These are phyloP conservation scores for Ecliptopera silaceata DNA, from an alignment of 2,888 invertebrate genomes.

Conservation along the genomic window DNA sequence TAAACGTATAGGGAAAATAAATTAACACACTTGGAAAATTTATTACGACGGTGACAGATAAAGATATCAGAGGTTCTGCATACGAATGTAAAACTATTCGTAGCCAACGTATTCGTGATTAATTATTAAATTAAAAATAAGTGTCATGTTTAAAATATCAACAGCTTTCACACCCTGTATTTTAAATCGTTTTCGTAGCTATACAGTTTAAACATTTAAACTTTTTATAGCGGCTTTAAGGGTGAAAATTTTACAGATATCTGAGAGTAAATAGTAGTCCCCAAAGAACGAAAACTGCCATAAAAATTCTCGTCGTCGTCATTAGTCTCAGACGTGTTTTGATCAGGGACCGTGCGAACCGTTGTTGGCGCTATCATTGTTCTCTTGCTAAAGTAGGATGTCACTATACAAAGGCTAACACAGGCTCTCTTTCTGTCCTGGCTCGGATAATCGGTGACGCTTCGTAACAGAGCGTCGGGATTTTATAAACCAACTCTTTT, in stretches of 20 bases:
- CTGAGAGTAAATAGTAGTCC: slow-evolving; percentile 69
- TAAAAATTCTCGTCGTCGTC: slow-evolving; percentile 75
- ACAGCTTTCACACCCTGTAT: slow-evolving; percentile 25
- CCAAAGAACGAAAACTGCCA: slow-evolving; percentile 67
- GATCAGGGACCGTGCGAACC: slow-evolving; percentile 61
- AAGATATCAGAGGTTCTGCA: no score
- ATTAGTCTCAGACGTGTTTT: slow-evolving; percentile 80
- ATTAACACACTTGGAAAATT: no score
- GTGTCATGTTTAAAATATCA: no score
- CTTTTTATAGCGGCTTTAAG: slow-evolving; percentile 63
- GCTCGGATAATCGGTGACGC: slow-evolving; percentile 47
- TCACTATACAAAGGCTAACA: slow-evolving; percentile 37
- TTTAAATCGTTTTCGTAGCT: slow-evolving; percentile 50
- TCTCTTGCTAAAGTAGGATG: slow-evolving; percentile 41
- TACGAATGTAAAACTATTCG: no score
- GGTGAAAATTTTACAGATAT: slow-evolving; percentile 67
- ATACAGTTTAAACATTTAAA: slow-evolving; percentile 57
- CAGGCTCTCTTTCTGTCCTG: slow-evolving; percentile 36
- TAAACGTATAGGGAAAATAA: no score
- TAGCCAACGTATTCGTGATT: no score
- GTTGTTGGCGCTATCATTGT: slow-evolving; percentile 46
- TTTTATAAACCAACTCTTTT: slow-evolving; percentile 52
- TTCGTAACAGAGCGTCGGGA: slow-evolving; percentile 45
- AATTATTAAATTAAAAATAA: no score
- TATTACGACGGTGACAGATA: no score